These are phyloP conservation scores for Procambarus clarkii DNA, from an alignment of 1,140 invertebrate species.

Conservation along the genomic window DNA sequence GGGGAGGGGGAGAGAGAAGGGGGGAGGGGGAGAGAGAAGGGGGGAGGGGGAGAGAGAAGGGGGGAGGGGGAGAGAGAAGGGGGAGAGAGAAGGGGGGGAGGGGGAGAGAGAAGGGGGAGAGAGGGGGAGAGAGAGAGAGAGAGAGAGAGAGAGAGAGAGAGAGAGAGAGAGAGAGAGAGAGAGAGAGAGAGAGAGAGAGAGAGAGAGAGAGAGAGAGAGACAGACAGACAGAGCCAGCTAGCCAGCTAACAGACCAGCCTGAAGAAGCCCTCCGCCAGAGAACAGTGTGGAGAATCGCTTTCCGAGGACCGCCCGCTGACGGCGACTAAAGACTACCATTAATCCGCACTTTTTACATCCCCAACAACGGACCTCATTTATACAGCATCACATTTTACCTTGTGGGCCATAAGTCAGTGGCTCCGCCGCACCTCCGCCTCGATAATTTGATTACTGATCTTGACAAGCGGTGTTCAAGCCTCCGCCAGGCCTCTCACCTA, in stretches of 20 bases:
- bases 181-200: slow-evolving; percentile 33
- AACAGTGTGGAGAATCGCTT: neutral
- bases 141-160: slow-evolving; percentile 10
- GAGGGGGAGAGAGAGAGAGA: neutral
- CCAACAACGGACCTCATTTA: slow-evolving; percentile 51
- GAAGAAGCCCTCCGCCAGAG: neutral
- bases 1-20: neutral
- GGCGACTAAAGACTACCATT: slow-evolving; percentile 27
- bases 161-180: slow-evolving; percentile 22
- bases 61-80: too few relatives aligned
- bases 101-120: neutral
- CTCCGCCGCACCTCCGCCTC: neutral
- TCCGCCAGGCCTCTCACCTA: too few relatives aligned
- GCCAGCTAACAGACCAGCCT: neutral
- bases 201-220: slow-evolving; percentile 6
- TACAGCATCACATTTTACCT: slow-evolving; percentile 46
- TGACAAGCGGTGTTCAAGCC: neutral
- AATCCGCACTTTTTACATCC: slow-evolving; percentile 45
- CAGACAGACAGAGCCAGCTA: neutral
- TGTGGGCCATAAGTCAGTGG: slow-evolving; percentile 20
- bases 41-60: neutral
- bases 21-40: neutral
- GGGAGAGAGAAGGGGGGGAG: neutral
- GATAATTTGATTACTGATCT: slow-evolving; percentile 5
- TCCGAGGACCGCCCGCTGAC: slow-evolving; percentile 26